A percentile compares a stretch with the other conserved stretches of the same genome.
phyloP scores from a whole-genome alignment of 2,113 vertebrate genomes.

The Macrotus californicus region DNA sequence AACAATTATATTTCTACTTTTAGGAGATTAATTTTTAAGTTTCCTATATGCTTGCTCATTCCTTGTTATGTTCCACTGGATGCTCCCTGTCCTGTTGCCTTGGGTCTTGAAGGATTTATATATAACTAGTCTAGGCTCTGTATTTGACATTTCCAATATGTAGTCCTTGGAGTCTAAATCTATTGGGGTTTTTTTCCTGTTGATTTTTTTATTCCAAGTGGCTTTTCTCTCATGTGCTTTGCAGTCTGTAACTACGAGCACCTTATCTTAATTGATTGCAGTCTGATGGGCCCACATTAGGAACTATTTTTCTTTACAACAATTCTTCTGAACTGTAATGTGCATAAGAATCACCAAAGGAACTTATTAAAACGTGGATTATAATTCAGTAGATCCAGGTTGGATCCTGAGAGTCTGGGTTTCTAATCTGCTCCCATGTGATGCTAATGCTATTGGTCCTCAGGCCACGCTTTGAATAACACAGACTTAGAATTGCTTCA shows the following conservation, averaged over 20 bases:
- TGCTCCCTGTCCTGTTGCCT: background rate
- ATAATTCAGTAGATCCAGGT: background rate
- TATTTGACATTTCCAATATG: background rate
- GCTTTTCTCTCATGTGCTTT: background rate
- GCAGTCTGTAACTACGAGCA: background rate
- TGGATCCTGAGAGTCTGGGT: background rate
- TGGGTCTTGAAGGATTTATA: background rate
- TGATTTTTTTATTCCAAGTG: background rate
- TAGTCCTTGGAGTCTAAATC: background rate
- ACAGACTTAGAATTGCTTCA: background rate
- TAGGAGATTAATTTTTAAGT: background rate
- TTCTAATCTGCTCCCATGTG: background rate
- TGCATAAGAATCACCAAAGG: background rate
- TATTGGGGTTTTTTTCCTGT: background rate
- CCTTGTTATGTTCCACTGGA: background rate
- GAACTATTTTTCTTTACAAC: background rate
- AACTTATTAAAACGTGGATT: background rate
- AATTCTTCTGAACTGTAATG: background rate
- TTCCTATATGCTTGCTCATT: background rate
- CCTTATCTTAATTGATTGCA: background rate
- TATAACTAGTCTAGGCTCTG: background rate
- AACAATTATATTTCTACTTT: background rate
- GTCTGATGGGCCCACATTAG: background rate
- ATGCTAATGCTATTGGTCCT: background rate
- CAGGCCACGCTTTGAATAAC: background rate